Evolutionary conservation across 2,888 invertebrate species (phyloP), one percentile per base, ranked within the genome.

Genomic region (Noctua fimbriata): DNA sequence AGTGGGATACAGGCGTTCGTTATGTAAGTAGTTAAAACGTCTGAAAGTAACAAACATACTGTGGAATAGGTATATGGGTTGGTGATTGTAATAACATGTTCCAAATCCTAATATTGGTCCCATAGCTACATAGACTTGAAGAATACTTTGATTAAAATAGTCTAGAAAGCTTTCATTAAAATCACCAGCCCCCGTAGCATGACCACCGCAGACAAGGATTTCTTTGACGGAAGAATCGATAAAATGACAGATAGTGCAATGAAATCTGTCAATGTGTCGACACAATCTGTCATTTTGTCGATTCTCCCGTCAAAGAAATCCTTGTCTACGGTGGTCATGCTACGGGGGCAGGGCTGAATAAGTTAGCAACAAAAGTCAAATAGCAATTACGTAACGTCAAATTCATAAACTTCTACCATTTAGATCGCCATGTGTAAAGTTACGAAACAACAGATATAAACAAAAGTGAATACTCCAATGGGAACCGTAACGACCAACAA

Each of bases 391-490:
- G 10, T 14, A 41, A 76, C 6, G 1, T 58, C 55, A 63, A 24
- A 32, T 36, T 32, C 0, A 41, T 70, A 69, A 70, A 21, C n/a
- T 44, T 47, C 24, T 18, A 6, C 24, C 1, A 44, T 63, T 67
- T 58, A 58, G n/a, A 47, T n/a, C 14, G 18, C 16, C 32, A 36
- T 36, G 10, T 36, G 18, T 41, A 52, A 76, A 44, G 16, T 65
- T 9, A 28, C 16, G 10, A 36, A 69, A 72, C 44, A 52, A 69
- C 21, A 63, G 70, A 49, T 28, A 44, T 36, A 70, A 47, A 82
- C 7, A 70, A 55, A 66, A 71, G 28, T n/a, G 10, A 52, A 71
- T 73, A 83, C 28, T 60, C 47, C n/a, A 73, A 83, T 66, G 44
- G 28, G 32, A 69, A 41, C 65, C 32, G 18, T 55, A 32, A 24